phyloP scores from a whole-genome alignment of 2,888 invertebrate genomes.

The Sphinx pinastri region DNA sequence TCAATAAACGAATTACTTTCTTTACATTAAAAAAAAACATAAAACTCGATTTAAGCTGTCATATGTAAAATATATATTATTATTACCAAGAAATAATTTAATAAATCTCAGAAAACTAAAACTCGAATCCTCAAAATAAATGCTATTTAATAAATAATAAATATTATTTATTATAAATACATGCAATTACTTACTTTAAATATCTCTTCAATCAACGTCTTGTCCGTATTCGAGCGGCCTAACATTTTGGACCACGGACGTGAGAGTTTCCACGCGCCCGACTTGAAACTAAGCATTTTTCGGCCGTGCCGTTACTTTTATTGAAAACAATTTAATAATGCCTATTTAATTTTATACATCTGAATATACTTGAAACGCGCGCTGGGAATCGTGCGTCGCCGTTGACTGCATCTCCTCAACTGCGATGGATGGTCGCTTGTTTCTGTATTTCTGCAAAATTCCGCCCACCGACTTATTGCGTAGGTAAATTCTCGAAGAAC shows the following conservation, averaged over 20 bases:
- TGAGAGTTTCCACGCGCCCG: slow-evolving; percentile 63
- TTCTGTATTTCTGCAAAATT: neutral
- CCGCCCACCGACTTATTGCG: neutral
- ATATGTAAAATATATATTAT: no score
- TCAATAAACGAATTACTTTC: no score
- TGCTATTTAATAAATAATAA: no score
- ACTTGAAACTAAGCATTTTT: slow-evolving; percentile 32
- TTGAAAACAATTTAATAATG: neutral
- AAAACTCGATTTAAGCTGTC: no score
- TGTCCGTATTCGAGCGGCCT: slow-evolving; percentile 55
- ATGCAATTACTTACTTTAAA: slow-evolving; percentile 58
- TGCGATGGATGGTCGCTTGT: slow-evolving; percentile 34
- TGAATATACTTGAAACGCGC: neutral
- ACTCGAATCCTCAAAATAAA: no score
- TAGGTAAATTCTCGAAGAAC: neutral
- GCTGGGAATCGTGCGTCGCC: slow-evolving; percentile 41
- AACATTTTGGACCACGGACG: slow-evolving; percentile 71
- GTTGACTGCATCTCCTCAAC: slow-evolving; percentile 50
- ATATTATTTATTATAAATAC: no score
- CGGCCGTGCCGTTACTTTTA: neutral
- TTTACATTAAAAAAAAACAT: no score
- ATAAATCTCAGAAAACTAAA: no score
- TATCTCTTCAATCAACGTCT: slow-evolving; percentile 60
- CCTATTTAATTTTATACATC: neutral
- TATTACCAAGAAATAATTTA: no score